These are phyloP conservation scores for Brenthis ino DNA, from an alignment of 2,888 invertebrate genomes.

Conservation along the genomic window DNA sequence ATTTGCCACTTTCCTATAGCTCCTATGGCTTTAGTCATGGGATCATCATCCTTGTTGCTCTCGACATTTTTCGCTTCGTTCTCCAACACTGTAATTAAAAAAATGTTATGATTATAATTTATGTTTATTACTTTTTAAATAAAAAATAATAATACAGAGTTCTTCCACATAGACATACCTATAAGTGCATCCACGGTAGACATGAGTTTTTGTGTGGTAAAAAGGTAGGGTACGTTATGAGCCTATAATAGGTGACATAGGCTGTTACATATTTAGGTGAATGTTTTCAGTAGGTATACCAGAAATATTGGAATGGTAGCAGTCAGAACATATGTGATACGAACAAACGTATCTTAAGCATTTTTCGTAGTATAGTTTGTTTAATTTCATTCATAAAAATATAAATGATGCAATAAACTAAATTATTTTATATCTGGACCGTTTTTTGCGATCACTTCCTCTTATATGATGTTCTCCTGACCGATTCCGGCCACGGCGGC, in stretches of 20 bases:
- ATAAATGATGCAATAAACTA: background rate
- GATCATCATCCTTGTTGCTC: slow-evolving; percentile 74
- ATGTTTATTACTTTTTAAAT: background rate
- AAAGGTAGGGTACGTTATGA: too few relatives aligned
- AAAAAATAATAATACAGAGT: background rate
- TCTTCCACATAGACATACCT: background rate
- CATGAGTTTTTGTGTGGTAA: too few relatives aligned
- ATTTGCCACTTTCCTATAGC: slow-evolving; percentile 89
- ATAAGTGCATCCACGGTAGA: too few relatives aligned
- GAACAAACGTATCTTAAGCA: too few relatives aligned
- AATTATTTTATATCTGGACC: background rate
- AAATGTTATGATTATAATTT: slow-evolving; percentile 2
- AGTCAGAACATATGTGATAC: too few relatives aligned
- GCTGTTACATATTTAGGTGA: too few relatives aligned
- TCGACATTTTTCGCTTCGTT: slow-evolving; percentile 61
- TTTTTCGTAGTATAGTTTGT: too few relatives aligned
- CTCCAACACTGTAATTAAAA: slow-evolving; percentile 67
- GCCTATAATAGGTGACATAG: too few relatives aligned
- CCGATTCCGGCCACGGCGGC: too few relatives aligned
- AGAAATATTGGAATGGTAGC: too few relatives aligned
- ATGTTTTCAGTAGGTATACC: too few relatives aligned
- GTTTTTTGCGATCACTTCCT: background rate
- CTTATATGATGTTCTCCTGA: background rate
- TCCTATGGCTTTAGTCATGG: slow-evolving; percentile 87
- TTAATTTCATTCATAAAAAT: too few relatives aligned